phyloP scores from a whole-genome alignment of 2,888 invertebrate species.

The Altica lythri region DNA sequence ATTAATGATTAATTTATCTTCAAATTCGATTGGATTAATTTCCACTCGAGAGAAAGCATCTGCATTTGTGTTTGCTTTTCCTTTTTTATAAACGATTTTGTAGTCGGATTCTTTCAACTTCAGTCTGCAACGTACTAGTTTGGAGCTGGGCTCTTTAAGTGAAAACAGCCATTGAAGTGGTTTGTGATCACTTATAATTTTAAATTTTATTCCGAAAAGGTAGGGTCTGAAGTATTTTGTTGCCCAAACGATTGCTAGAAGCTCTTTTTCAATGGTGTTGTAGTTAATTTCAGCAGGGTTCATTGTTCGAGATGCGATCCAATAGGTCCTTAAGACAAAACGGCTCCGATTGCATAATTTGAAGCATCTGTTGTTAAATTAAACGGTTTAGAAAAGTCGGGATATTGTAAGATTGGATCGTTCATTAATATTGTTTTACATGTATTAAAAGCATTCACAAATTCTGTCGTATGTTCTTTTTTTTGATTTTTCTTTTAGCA shows the following conservation, averaged over 20 bases:
- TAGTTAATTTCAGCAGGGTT: constrained; percentile 36
- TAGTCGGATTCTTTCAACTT: constrained; percentile 1
- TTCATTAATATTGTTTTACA: constrained; percentile 32
- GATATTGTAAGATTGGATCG: constrained; percentile 42
- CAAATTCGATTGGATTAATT: constrained; percentile 2
- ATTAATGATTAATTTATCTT: neutral
- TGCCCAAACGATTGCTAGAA: constrained; percentile 28
- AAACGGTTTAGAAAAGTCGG: constrained; percentile 45
- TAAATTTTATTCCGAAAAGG: constrained; percentile 29
- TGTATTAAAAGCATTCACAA: constrained; percentile 27
- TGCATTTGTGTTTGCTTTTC: neutral
- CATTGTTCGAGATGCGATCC: constrained; percentile 33
- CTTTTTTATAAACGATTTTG: neutral
- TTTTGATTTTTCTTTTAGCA: constrained; percentile 32
- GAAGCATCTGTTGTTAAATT: constrained; percentile 49
- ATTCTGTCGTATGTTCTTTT: constrained; percentile 24
- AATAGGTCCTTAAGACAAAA: constrained; percentile 41
- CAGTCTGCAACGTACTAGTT: neutral
- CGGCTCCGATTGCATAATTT: constrained; percentile 38
- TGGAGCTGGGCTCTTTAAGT: neutral
- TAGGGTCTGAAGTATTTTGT: constrained; percentile 31
- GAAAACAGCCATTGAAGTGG: constrained; percentile 9
- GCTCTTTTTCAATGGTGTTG: constrained; percentile 30
- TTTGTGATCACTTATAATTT: constrained; percentile 29
- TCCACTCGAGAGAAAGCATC: constrained; percentile 1